phyloP scores from a whole-genome alignment of 2,888 invertebrate species.

The Synanthedon andrenaeformis region DNA sequence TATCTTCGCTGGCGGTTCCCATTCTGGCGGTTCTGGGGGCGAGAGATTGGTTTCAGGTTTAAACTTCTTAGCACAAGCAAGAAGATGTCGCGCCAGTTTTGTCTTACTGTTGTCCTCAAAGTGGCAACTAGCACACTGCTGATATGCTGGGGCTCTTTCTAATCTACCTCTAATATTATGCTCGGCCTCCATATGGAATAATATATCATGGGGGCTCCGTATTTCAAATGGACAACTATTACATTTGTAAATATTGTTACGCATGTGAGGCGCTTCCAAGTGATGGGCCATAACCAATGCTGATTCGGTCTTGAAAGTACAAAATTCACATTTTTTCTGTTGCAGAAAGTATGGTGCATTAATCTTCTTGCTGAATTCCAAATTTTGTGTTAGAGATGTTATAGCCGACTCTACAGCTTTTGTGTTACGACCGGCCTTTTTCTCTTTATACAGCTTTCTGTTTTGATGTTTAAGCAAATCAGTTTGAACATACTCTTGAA shows the following conservation, averaged over 20 bases:
- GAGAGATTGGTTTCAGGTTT: conserved; percentile 89
- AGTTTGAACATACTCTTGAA: conserved; percentile 93
- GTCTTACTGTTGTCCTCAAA: conserved; percentile 96
- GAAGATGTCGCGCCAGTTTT: conserved; percentile 88
- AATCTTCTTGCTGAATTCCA: conserved; percentile 88
- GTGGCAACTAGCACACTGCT: conserved; percentile 94
- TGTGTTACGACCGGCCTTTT: conserved; percentile 72
- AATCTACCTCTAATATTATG: conserved; percentile 90
- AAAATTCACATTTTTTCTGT: conserved; percentile 88
- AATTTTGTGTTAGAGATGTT: conserved; percentile 85
- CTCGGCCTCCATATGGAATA: conserved; percentile 94
- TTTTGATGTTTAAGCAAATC: conserved; percentile 91
- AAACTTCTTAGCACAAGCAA: conserved; percentile 92
- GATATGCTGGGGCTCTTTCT: conserved; percentile 89
- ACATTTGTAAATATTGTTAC: conserved; percentile 87
- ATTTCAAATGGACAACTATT: conserved; percentile 89
- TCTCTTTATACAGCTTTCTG: conserved; percentile 83
- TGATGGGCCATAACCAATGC: conserved; percentile 88
- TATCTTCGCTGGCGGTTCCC: conserved; percentile 95
- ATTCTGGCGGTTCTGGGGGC: conserved; percentile 79
- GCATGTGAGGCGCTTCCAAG: conserved; percentile 93
- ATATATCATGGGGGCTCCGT: conserved; percentile 88
- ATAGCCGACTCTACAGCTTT: conserved; percentile 85
- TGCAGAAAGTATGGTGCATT: conserved; percentile 85
- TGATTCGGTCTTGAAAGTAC: conserved; percentile 93